Base-by-base conservation (phyloP, 2,888 invertebrate genomes). In the Amphipyra berbera region DNA sequence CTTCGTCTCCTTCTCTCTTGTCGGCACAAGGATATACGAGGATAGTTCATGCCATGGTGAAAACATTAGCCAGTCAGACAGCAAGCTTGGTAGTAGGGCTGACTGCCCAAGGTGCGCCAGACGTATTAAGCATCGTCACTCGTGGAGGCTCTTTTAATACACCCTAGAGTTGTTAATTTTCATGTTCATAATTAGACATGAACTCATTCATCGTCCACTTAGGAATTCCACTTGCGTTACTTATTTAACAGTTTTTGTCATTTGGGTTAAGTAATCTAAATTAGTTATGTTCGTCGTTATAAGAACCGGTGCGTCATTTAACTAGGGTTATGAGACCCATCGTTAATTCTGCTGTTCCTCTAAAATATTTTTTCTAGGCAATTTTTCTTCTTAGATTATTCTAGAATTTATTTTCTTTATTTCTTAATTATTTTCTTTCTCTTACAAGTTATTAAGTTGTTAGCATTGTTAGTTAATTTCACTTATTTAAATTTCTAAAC, bases 261-360 rank as follows among this genome's bases (percentile, higher is more conserved):
- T 56, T 52, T 53, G 41, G 14, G 40, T 65, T 72, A n/a, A 65
- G 52, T 66, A 40, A 56, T 73, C 55, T 58, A 40, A 62, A 68
- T 68, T 41, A 47, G 14, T 59, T 49, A 44, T 50, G 33, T 47
- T 40, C 37, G 48, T 38, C 30, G 37, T 33, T 44, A 57, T 38
- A 12, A 44, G 8, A 13, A 45, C 44, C 50, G 61, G 52, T 61
- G 45, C 58, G 45, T 21, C 57, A 54, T 35, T 40, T 42, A 4
- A 30, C 38, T 57, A 44, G 15, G 46, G 35, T 60, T 50, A 50
- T 50, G 56, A 60, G 21, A 10, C 48, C n/a, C 44, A 15, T 49
- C 12, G 13, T 45, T 41, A 45, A 30, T 30, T 30, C 2, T 30
- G 6, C 6, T 6, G 6, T 30, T 30, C 4, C 27, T 2, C 27